Evolutionary conservation across 2,888 invertebrate genomes (phyloP).

Genomic region (Onthophagus sagittarius): DNA sequence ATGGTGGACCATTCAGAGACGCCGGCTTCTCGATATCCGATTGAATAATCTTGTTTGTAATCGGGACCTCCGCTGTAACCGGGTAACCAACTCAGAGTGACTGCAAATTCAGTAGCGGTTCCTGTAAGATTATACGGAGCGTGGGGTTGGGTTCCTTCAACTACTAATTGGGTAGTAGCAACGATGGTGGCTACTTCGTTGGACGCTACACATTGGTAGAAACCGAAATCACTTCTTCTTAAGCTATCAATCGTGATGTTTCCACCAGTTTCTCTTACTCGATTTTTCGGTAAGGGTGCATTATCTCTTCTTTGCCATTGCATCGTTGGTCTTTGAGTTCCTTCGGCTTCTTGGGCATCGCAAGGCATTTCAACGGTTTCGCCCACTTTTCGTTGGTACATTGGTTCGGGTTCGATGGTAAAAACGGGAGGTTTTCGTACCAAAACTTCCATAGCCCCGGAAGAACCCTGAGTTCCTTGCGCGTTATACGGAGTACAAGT

Average conservation of each 20-base stretch:
- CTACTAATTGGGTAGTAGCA: conserved; percentile 81
- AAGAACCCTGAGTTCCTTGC: conserved; percentile 90
- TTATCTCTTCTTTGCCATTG: conserved; percentile 89
- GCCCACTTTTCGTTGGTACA: conserved; percentile 87
- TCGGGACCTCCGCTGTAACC: conserved; percentile 94
- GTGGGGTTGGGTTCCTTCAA: conserved; percentile 94
- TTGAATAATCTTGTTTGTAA: conserved; percentile 91
- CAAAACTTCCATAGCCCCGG: conserved; percentile 69
- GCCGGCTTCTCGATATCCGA: conserved; percentile 89
- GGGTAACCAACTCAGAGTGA: conserved; percentile 88
- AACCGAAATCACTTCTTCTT: conserved; percentile 86
- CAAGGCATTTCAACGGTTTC: conserved; percentile 94
- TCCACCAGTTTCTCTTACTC: conserved; percentile 76
- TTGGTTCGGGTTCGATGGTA: conserved; percentile 82
- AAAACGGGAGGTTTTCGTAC: conserved; percentile 92
- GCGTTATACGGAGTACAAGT: conserved; percentile 94
- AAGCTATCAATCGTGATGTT: conserved; percentile 89
- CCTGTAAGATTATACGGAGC: conserved; percentile 95
- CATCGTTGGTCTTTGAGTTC: conserved; percentile 84
- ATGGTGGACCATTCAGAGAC: conserved; percentile 90
- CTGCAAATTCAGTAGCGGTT: conserved; percentile 83
- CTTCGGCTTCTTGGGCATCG: conserved; percentile 87
- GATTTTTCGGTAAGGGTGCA: conserved; percentile 73
- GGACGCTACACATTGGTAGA: conserved; percentile 91
- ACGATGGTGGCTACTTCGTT: conserved; percentile 96